Evolutionary conservation across 2,888 invertebrate genomes (phyloP), one percentile per base, ranked within the genome.

Genomic region (Tachina lurida): DNA sequence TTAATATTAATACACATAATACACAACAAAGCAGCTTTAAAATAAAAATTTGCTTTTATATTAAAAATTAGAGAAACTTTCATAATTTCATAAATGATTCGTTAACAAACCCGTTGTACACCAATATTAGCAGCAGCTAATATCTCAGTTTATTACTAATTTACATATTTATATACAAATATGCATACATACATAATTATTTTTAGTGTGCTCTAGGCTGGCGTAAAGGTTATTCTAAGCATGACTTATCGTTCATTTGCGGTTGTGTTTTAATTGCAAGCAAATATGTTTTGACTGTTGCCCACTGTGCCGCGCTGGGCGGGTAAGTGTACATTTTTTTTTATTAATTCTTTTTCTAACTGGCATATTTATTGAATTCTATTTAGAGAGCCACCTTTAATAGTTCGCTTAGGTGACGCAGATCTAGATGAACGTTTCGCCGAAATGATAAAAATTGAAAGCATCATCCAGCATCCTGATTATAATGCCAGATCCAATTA

Each of bases 191-290:
- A 31, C 7, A 31, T 31, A 31, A 31, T 19, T 63, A 47, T 49
- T n/a, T 49, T 4, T 49, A 87, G 87, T 82, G 79, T 45, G 84
- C 82, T 49, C 67, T 87, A 43, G 87, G 87, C 43, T 87, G 87
- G 87, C 70, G 43, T 49, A 49, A 49, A 17, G n/a, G 9, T n/a
- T 49, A n/a, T n/a, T 15, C 49, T 9, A 15, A 17, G n/a, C 5
- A 73, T 13, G 71, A 60, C 15, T 41, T 65, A 45, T 56, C 62
- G 1, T 87, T 79, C 39, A 70, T 75, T 75, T 87, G 87, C 52
- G 87, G 87, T 19, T 82, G 85, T 58, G 65, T 79, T 22, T 80
- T 87, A 45, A 75, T 85, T 13, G 68, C 62, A 15, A 65, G 65
- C 5, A 39, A 49, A 47, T 87, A 80, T 77, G 74, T 78, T 45